Conservation (phyloP, 2,888 invertebrate species). For the Drosophila siamana region DNA sequence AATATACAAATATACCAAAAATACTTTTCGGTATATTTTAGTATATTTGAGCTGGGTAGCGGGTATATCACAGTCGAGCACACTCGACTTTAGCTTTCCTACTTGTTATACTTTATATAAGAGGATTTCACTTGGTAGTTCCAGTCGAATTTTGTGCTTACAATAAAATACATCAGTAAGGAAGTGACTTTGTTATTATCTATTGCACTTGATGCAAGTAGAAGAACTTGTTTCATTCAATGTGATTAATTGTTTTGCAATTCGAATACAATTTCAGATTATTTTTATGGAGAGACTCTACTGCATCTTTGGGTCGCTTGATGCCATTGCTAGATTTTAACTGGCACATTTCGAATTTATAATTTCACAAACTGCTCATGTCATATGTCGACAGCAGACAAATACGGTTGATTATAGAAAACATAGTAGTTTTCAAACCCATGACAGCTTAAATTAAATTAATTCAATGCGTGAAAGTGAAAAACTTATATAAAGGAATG, state of each 20-base stretch:
- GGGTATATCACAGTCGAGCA: too few relatives aligned
- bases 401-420: neutral
- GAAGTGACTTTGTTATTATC: neutral
- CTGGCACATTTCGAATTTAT: slow-evolving; percentile 30
- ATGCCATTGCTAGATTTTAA: slow-evolving; percentile 37
- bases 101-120: neutral
- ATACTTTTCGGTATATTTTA: too few relatives aligned
- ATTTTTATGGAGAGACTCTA: slow-evolving; percentile 35
- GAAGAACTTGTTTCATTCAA: neutral
- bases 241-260: slow-evolving; percentile 10
- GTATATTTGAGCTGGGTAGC: too few relatives aligned
- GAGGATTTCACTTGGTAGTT: too few relatives aligned
- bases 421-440: neutral
- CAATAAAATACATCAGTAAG: neutral
- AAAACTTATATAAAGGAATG: slow-evolving; percentile 56
- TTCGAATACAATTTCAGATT: slow-evolving; percentile 47
- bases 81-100: too few relatives aligned
- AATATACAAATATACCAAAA: too few relatives aligned
- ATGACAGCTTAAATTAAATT: neutral
- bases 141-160: too few relatives aligned
- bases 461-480: slow-evolving; percentile 72
- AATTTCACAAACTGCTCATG: slow-evolving; percentile 33
- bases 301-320: slow-evolving; percentile 13
- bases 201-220: neutral
- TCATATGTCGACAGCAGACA: slow-evolving; percentile 26